These are phyloP conservation scores for Euwallacea fornicatus DNA, from an alignment of 1,140 invertebrate species.

Conservation along the genomic window DNA sequence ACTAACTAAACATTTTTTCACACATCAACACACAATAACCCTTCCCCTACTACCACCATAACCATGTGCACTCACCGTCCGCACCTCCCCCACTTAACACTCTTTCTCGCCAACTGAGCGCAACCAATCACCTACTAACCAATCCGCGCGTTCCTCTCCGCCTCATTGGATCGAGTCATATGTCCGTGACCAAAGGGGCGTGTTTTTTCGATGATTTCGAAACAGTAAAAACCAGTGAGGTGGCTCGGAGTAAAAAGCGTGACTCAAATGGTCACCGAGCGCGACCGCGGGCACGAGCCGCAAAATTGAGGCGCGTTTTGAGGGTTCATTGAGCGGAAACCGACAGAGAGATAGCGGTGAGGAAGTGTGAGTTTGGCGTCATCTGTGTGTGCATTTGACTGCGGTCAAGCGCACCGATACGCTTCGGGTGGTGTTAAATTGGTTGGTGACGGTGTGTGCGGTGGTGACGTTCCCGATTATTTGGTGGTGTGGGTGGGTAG, in stretches of 20 bases:
- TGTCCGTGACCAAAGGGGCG: constrained; percentile 41
- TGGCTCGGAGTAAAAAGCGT: constrained; percentile 33
- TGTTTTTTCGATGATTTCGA: neutral
- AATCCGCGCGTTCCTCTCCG: constrained; percentile 7
- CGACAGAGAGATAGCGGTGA: neutral
- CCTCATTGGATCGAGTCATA: constrained; percentile 36
- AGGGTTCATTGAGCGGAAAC: constrained; percentile 23
- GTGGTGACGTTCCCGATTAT: too few species aligned
- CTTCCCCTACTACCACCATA: too few species aligned
- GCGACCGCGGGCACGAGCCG: constrained; percentile 36
- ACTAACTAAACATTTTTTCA: too few species aligned
- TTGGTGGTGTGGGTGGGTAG: too few species aligned
- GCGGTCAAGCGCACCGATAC: constrained; percentile 29
- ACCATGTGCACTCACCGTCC: too few species aligned
- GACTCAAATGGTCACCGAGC: constrained; percentile 45
- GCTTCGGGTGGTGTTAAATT: constrained; percentile 35
- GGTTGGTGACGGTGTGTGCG: constrained; percentile 9
- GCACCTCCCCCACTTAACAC: too few species aligned
- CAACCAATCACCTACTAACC: constrained; percentile 10
- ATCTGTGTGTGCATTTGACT: neutral
- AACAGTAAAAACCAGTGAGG: neutral
- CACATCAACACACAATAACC: too few species aligned
- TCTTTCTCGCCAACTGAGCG: neutral
- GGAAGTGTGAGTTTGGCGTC: constrained; percentile 1
- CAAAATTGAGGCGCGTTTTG: constrained; percentile 25